Evolutionary conservation across 37 sponge, comb jelly and placozoan genomes (phyloP), one percentile per base, ranked within the genome.

Genomic region (Oopsacas minuta): DNA sequence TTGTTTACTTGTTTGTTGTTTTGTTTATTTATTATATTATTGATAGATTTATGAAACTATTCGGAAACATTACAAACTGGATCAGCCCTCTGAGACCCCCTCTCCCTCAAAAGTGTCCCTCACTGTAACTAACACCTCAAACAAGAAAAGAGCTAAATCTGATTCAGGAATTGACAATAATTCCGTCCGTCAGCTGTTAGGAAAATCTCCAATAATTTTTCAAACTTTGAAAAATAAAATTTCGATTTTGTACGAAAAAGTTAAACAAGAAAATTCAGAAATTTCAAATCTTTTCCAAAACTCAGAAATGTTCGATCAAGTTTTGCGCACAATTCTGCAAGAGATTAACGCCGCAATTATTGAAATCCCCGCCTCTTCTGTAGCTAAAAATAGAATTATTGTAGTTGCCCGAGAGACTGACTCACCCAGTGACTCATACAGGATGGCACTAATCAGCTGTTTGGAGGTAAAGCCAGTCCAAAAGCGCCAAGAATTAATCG

Each of bases 331-430:
- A 5, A 61, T 61, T 12, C 75, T 61, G 30, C 75, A 61, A 34
- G 75, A 61, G 30, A 61, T 61, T 20, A 61, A 61, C 75, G 75
- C 75, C 32, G 75, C 75, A 3, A 61, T 12, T 61, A 61, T 61
- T 34, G 32, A 61, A 12, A 61, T 12, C 17, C 75, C 75, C 22
- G 51, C 51, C 51, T 46, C 51, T 46, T 46, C 51, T 46, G 51
- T 12, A 22, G 12, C 51, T 46, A 61, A 61, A 32, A 61, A 61
- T 12, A 61, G 75, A 5, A 61, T 61, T 3, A 12, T 61, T n/a
- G 75, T 61, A 5, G 75, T 61, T n/a, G 75, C 75, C 28, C 7
- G 75, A 34, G 75, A 61, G 75, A 61, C 75, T 3, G 75, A 34
- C 17, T 3, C 32, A 3, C 30, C 75, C 75, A 61, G 30, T 61